Percentiles rank a stretch among this genome's conserved stretches.
Evolutionary conservation across 2,888 invertebrate genomes (phyloP).

Genomic region (Pocota personata): DNA sequence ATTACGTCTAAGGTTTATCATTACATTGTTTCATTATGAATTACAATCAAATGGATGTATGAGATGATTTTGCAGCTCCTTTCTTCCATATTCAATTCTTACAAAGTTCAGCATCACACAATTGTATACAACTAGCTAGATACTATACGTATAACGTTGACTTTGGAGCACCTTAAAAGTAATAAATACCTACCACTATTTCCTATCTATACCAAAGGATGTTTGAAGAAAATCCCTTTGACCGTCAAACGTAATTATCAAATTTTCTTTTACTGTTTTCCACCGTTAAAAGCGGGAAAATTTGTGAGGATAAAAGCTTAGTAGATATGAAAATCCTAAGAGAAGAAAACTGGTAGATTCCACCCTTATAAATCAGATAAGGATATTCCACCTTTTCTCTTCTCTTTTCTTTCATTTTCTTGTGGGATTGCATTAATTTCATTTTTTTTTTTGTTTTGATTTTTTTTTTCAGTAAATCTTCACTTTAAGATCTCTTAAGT

Average conservation of each 20-base stretch:
- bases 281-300: conserved; percentile 16
- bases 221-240: conserved; percentile 42
- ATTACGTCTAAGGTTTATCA: background rate
- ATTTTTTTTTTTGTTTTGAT: conserved; percentile 40
- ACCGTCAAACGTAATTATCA: conserved; percentile 61
- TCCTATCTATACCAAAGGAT: conserved; percentile 5
- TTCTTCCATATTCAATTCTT: background rate
- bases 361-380: conserved; percentile 65
- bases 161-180: conserved; percentile 13
- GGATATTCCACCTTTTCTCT: conserved; percentile 52
- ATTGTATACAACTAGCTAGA: conserved; percentile 32
- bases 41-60: too few species aligned
- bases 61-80: conserved; percentile 4
- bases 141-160: conserved; percentile 31
- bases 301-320: conserved; percentile 41
- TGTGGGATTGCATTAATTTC: conserved; percentile 56
- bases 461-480: conserved; percentile 42
- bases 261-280: conserved; percentile 52
- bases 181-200: conserved; percentile 39
- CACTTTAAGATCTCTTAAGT: conserved; percentile 53
- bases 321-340: conserved; percentile 27
- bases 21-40: background rate
- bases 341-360: conserved; percentile 41
- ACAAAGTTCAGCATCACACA: conserved; percentile 4
- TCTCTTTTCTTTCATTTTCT: conserved; percentile 34